Conservation (phyloP, 2,888 invertebrate species). For the Sussaba pulchella region DNA sequence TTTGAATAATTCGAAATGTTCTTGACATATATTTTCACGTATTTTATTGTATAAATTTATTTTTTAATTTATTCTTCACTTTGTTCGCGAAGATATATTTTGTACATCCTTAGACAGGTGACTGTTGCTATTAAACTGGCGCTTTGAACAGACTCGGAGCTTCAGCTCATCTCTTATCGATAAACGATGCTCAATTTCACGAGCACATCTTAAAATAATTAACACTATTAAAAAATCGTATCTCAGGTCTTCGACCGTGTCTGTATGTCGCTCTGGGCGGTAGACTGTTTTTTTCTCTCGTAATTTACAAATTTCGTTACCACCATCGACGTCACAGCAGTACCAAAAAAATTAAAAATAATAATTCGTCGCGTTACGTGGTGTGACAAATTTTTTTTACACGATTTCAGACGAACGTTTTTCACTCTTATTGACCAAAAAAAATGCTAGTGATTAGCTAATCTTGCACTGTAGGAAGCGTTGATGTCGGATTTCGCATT, state of each 20-base stretch:
- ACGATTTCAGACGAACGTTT: background rate
- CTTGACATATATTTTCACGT: too few relatives aligned
- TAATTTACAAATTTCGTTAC: background rate
- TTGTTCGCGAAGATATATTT: conserved; percentile 11
- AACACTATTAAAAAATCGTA: conserved; percentile 42
- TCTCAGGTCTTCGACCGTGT: background rate
- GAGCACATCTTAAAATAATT: conserved; percentile 53
- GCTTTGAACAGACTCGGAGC: conserved; percentile 5
- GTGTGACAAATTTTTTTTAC: too few relatives aligned
- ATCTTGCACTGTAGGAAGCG: background rate
- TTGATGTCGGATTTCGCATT: background rate
- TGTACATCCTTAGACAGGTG: background rate
- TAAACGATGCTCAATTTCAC: background rate
- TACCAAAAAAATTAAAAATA: too few relatives aligned
- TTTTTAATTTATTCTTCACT: background rate
- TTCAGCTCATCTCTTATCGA: background rate
- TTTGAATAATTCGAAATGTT: too few relatives aligned
- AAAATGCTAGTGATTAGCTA: conserved; percentile 2
- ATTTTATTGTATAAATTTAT: too few relatives aligned
- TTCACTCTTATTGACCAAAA: background rate
- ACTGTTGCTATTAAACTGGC: conserved; percentile 4
- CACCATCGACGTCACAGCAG: background rate
- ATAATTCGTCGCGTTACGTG: too few relatives aligned
- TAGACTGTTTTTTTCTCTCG: too few relatives aligned
- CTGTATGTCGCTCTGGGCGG: background rate